phyloP scores from a whole-genome alignment of 2,113 vertebrate species.

The Otocyon megalotis region DNA sequence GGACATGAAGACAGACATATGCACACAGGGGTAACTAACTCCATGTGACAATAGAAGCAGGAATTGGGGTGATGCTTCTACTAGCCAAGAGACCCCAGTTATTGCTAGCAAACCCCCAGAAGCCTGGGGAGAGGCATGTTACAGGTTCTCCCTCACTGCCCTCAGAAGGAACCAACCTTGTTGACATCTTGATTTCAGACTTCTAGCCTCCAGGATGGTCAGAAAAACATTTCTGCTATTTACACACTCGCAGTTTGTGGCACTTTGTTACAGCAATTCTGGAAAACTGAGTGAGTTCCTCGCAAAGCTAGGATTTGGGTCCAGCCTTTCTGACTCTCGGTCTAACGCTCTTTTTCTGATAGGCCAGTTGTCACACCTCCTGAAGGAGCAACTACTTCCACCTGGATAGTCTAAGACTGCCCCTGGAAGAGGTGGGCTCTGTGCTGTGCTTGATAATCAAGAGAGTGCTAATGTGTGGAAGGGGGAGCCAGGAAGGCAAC shows the following conservation, averaged over 20 bases:
- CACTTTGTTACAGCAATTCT: background rate
- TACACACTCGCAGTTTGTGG: background rate
- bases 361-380: background rate
- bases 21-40: background rate
- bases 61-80: background rate
- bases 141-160: background rate
- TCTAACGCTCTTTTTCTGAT: background rate
- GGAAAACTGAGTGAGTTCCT: background rate
- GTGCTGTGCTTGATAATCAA: background rate
- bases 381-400: background rate
- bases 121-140: background rate
- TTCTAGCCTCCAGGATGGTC: background rate
- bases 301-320: background rate
- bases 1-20: background rate
- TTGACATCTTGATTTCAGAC: background rate
- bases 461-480: background rate
- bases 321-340: background rate
- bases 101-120: background rate
- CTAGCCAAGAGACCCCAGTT: background rate
- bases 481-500: background rate
- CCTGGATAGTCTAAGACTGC: background rate
- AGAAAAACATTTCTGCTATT: background rate
- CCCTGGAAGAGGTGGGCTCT: background rate
- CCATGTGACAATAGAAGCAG: background rate
- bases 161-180: background rate